Conservation (phyloP, 1,140 invertebrate genomes). For the Bombus balteatus region DNA sequence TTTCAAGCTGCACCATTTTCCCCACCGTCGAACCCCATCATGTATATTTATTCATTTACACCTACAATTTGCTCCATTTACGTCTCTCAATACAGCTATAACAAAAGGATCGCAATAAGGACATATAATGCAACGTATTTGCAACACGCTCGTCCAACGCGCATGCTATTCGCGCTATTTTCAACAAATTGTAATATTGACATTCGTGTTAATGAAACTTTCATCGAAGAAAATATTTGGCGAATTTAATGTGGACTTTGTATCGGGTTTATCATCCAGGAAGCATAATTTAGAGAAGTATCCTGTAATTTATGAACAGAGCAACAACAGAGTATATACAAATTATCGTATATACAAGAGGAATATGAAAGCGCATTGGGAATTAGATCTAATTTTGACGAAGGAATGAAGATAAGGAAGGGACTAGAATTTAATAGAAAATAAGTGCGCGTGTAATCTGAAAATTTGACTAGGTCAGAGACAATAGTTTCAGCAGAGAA, state of each 20-base stretch:
- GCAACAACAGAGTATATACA: neutral
- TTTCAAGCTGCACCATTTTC: conserved; percentile 47
- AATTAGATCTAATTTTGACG: neutral
- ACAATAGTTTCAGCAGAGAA: too few relatives aligned
- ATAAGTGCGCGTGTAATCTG: too few relatives aligned
- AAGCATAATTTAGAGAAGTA: neutral
- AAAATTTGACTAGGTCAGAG: too few relatives aligned
- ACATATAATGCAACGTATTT: too few relatives aligned
- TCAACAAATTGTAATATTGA: too few relatives aligned
- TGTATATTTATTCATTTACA: neutral
- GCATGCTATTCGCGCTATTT: too few relatives aligned
- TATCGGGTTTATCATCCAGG: neutral
- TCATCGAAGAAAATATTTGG: neutral
- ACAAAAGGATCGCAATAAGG: too few relatives aligned
- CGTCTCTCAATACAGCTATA: too few relatives aligned
- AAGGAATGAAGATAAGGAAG: neutral
- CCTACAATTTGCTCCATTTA: too few relatives aligned
- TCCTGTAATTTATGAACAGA: neutral
- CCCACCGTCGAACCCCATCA: neutral
- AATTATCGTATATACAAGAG: neutral
- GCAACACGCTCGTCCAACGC: too few relatives aligned
- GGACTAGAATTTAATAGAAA: too few relatives aligned
- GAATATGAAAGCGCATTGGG: neutral
- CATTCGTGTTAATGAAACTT: neutral
- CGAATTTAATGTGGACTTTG: neutral